Percentiles rank a stretch among this genome's conserved stretches.
Conservation (phyloP, 2,113 vertebrate genomes). For the Clarias batrachus region DNA sequence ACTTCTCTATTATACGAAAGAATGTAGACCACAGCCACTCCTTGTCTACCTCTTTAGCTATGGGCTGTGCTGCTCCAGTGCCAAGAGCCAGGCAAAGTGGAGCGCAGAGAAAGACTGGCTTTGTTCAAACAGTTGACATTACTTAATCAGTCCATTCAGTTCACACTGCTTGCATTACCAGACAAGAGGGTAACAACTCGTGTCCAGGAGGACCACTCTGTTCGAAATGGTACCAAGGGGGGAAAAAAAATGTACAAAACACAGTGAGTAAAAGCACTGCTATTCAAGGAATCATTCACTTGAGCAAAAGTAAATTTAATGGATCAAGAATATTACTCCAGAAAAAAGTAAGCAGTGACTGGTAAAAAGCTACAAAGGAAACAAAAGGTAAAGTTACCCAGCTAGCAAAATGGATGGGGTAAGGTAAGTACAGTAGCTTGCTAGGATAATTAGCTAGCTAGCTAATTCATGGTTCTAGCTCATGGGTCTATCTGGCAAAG, state of each 20-base stretch:
- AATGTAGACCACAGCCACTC: conserved; percentile 37
- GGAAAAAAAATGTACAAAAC: not conserved
- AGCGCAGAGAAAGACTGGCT: conserved; percentile 30
- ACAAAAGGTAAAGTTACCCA: too few species aligned
- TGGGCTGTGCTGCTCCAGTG: conserved; percentile 21
- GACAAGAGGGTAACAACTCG: conserved; percentile 5
- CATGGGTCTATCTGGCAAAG: not conserved
- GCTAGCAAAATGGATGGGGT: too few species aligned
- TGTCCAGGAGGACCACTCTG: not conserved
- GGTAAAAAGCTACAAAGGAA: too few species aligned
- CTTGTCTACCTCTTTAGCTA: conserved; percentile 7
- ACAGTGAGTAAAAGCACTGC: not conserved
- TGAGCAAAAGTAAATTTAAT: not conserved
- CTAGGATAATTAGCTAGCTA: too few species aligned
- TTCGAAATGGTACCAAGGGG: not conserved
- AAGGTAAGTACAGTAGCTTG: too few species aligned
- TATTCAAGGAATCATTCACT: not conserved
- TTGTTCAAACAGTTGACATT: conserved; percentile 38
- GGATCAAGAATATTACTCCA: not conserved
- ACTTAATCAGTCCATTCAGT: conserved; percentile 37
- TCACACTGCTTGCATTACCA: conserved; percentile 26
- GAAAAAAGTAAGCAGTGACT: not conserved
- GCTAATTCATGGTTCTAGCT: not conserved
- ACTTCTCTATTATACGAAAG: conserved; percentile 30
- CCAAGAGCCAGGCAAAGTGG: conserved; percentile 16